phyloP scores from a whole-genome alignment of 2,113 vertebrate species.

The zebrafish (Danio rerio) region DNA sequence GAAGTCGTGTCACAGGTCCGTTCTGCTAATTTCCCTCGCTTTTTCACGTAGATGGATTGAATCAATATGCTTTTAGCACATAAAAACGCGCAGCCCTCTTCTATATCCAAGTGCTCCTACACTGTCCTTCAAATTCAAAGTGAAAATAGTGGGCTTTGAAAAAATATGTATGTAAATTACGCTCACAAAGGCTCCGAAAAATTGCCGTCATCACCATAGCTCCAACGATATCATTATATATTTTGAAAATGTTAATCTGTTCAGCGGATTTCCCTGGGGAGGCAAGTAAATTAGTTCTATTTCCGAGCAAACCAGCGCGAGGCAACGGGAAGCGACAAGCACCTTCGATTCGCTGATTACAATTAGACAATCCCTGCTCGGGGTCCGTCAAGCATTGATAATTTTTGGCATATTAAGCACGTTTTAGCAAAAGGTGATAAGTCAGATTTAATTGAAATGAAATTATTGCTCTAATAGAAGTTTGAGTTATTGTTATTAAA shows the following conservation, averaged over 20 bases:
- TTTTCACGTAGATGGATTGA: not conserved
- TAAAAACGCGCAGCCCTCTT: not conserved
- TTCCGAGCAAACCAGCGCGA: conserved; percentile 93
- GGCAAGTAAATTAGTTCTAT: conserved; percentile 99
- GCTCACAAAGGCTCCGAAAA: conserved; percentile 97
- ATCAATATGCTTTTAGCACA: not conserved
- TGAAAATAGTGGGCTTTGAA: conserved; percentile 89
- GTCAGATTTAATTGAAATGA: conserved; percentile 99
- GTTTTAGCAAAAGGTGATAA: conserved; percentile 99
- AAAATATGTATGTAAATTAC: conserved; percentile 92
- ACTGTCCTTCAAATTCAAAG: conserved; percentile 84
- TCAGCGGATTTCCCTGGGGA: conserved; percentile 99
- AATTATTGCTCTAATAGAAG: conserved; percentile 99
- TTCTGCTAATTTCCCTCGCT: not conserved
- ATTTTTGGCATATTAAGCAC: conserved; percentile 99
- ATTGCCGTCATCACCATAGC: conserved; percentile 98
- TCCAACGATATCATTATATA: conserved; percentile 99
- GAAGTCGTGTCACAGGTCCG: not conserved
- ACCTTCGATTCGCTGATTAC: conserved; percentile 99
- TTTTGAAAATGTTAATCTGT: conserved; percentile 99
- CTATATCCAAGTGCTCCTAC: conserved; percentile 1
- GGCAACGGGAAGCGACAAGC: conserved; percentile 91
- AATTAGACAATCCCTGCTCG: conserved; percentile 97
- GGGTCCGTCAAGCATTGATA: conserved; percentile 99
- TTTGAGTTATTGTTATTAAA: conserved; percentile 99